phyloP scores from a whole-genome alignment of 2,113 vertebrate species.

The Alexandromys fortis region DNA sequence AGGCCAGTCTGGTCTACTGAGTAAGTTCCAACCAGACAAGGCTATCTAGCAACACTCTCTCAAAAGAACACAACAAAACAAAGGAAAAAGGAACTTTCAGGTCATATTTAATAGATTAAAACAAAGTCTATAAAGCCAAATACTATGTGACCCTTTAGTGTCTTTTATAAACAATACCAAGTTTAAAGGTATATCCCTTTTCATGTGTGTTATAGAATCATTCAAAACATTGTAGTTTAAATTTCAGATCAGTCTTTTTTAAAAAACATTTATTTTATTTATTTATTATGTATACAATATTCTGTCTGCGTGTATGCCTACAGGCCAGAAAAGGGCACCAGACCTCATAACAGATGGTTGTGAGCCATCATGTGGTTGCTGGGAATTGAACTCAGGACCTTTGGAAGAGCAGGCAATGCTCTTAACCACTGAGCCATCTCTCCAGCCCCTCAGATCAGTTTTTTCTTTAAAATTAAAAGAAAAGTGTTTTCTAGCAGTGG shows the following conservation, averaged over 20 bases:
- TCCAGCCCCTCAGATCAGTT: not conserved
- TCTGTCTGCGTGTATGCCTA: too few relatives aligned
- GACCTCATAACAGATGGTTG: too few relatives aligned
- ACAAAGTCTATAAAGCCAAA: not conserved
- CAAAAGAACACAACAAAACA: not conserved
- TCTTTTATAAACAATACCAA: slow-evolving; percentile 27
- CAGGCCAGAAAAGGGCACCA: too few relatives aligned
- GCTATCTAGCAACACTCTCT: not conserved
- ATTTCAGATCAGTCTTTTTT: not conserved
- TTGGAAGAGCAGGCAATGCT: too few relatives aligned
- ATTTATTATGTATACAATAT: too few relatives aligned
- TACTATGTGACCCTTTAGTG: not conserved
- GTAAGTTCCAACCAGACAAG: not conserved
- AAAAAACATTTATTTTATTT: not conserved
- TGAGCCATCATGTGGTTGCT: too few relatives aligned
- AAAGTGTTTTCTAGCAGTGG: slow-evolving; percentile 18
- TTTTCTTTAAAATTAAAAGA: slow-evolving; percentile 35
- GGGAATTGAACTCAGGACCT: too few relatives aligned
- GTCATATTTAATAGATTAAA: not conserved
- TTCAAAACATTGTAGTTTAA: not conserved
- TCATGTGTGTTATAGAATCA: not conserved
- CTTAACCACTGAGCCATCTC: too few relatives aligned
- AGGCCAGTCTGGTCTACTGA: not conserved
- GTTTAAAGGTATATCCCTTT: not conserved
- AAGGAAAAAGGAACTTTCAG: not conserved